Conservation (phyloP, 2,113 vertebrate genomes). For the Entelurus aequoreus region DNA sequence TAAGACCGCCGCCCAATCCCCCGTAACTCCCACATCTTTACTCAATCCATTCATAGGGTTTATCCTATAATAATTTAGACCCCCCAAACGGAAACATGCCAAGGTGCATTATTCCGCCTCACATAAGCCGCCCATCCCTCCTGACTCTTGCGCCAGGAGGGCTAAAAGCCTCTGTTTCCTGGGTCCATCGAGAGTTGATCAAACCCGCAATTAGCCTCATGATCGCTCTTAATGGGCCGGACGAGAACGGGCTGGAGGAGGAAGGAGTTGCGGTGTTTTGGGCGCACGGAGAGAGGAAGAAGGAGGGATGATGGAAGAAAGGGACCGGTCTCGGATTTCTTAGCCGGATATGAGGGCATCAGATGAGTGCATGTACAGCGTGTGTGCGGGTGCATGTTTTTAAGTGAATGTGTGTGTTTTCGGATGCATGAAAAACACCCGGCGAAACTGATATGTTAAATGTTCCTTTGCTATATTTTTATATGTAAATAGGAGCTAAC, state of each 20-base stretch:
- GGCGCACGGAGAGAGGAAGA: slow-evolving; percentile 38
- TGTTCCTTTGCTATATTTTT: slow-evolving; percentile 79
- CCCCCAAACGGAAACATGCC: not conserved
- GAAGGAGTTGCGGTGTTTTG: slow-evolving; percentile 39
- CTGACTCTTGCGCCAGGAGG: slow-evolving; percentile 32
- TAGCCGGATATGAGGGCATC: too few relatives aligned
- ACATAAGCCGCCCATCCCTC: slow-evolving; percentile 23
- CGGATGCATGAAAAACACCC: slow-evolving; percentile 12
- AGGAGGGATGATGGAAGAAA: slow-evolving; percentile 11
- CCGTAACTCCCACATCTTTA: not conserved
- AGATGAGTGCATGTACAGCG: slow-evolving; percentile 1
- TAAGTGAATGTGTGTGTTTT: slow-evolving; percentile 17
- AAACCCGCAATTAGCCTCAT: slow-evolving; percentile 67
- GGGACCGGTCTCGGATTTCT: slow-evolving; percentile 4
- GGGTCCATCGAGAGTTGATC: slow-evolving; percentile 62
- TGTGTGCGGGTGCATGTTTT: slow-evolving; percentile 19
- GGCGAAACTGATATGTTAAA: slow-evolving; percentile 52
- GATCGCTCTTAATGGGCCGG: slow-evolving; percentile 60
- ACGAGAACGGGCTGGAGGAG: slow-evolving; percentile 33
- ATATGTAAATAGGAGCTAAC: slow-evolving; percentile 72
- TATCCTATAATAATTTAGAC: not conserved
- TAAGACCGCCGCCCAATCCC: slow-evolving; percentile 13
- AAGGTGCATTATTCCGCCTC: slow-evolving; percentile 15
- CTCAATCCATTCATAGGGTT: not conserved
- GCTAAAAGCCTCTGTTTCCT: slow-evolving; percentile 60